Evolutionary conservation across 1,140 invertebrate genomes (phyloP).

Genomic region (Papilio dardanus): DNA sequence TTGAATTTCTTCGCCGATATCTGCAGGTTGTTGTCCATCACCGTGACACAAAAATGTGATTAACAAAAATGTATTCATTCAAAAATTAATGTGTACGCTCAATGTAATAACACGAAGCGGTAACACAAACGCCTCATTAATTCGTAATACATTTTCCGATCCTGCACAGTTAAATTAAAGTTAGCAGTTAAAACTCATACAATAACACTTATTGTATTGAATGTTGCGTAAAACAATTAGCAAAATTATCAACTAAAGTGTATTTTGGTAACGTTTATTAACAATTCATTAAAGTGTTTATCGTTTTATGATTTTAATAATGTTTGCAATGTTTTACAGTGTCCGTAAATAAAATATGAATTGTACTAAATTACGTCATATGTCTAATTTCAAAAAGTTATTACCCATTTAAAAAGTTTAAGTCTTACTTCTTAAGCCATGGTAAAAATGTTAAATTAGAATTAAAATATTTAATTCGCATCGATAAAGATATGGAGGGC

Average conservation of each 20-base stretch:
- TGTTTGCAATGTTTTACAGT: background rate
- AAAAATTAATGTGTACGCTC: background rate
- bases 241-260: conserved; percentile 22
- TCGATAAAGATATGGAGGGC: no score
- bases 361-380: background rate
- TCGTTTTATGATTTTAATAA: background rate
- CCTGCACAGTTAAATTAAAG: conserved; percentile 23
- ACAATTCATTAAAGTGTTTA: conserved; percentile 17
- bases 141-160: conserved; percentile 5
- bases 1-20: no score
- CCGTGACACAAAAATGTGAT: background rate
- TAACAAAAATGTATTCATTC: conserved; percentile 20
- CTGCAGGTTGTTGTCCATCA: no score
- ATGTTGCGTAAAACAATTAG: conserved; percentile 23
- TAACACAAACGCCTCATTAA: conserved; percentile 18
- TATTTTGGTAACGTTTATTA: conserved; percentile 16
- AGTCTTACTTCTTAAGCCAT: no score
- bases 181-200: conserved; percentile 25
- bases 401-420: no score
- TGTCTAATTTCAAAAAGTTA: background rate
- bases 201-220: conserved; percentile 21
- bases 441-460: no score
- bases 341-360: background rate
- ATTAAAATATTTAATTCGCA: no score
- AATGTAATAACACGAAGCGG: conserved; percentile 11